Percentiles rank a stretch among this genome's conserved stretches.
phyloP scores from a whole-genome alignment of 2,113 vertebrate species.

The Montifringilla adamsi region DNA sequence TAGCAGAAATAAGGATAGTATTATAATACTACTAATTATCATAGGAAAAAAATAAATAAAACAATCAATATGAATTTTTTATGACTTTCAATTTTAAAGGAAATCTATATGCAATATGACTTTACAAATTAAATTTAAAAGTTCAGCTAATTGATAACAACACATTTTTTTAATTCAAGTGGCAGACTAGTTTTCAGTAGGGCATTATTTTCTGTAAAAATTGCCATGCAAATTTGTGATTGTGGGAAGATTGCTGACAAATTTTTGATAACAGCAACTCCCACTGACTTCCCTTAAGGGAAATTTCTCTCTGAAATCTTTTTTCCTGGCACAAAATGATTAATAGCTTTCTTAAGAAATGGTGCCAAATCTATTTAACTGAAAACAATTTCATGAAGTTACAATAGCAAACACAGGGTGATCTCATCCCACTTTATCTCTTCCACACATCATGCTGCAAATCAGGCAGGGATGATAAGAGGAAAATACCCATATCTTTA shows the following conservation, averaged over 20 bases:
- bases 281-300: conserved; percentile 26
- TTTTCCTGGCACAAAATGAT: conserved; percentile 28
- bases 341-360: conserved; percentile 41
- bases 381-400: conserved; percentile 34
- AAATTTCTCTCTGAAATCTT: conserved; percentile 33
- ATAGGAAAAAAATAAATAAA: background rate
- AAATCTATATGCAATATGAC: background rate
- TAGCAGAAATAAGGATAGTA: background rate
- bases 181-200: background rate
- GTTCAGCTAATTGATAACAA: background rate
- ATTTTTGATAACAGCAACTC: conserved; percentile 30
- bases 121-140: background rate
- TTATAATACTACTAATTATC: background rate
- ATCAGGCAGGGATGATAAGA: background rate
- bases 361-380: conserved; percentile 49
- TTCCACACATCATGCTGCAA: background rate
- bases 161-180: background rate
- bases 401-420: conserved; percentile 11
- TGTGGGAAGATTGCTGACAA: conserved; percentile 12
- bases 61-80: background rate
- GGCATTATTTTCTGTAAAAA: background rate
- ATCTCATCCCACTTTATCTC: conserved; percentile 39
- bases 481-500: conserved; percentile 26
- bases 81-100: background rate
- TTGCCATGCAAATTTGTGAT: background rate